phyloP scores from a whole-genome alignment of 2,797 vertebrate species.

The Acipenser transmontanus region DNA sequence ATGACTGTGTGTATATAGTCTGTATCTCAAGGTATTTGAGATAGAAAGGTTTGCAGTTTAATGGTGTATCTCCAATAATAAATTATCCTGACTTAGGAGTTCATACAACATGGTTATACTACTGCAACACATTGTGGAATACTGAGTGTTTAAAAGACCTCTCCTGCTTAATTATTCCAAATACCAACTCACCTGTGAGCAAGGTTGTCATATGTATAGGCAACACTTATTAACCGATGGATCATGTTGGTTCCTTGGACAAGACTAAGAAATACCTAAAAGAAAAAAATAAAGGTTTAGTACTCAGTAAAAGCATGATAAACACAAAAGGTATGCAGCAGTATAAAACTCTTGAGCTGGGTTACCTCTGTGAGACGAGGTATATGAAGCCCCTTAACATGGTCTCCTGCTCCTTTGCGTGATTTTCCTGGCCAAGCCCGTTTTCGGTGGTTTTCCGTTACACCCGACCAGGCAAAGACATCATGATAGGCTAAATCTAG shows the following conservation, averaged over 20 bases:
- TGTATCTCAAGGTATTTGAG: no score
- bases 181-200: conserved; percentile 73
- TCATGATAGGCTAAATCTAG: conserved; percentile 95
- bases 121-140: no score
- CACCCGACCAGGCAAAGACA: conserved; percentile 93
- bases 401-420: conserved; percentile 83
- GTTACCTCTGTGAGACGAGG: conserved; percentile 90
- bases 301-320: conserved; percentile 31
- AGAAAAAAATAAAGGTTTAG: conserved; percentile 36
- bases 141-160: no score
- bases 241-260: conserved; percentile 94
- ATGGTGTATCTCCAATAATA: no score
- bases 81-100: no score
- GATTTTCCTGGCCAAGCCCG: conserved; percentile 91
- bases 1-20: no score
- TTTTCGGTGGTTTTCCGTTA: conserved; percentile 85
- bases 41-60: no score
- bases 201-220: conserved; percentile 97
- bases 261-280: conserved; percentile 89
- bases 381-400: conserved; percentile 88
- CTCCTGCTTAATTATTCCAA: no score
- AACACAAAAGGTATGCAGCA: background rate
- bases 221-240: conserved; percentile 93
- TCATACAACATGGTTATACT: no score
- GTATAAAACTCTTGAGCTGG: background rate